Evolutionary conservation across 2,113 vertebrate species (phyloP).

Genomic region (Hystrix brachyura): DNA sequence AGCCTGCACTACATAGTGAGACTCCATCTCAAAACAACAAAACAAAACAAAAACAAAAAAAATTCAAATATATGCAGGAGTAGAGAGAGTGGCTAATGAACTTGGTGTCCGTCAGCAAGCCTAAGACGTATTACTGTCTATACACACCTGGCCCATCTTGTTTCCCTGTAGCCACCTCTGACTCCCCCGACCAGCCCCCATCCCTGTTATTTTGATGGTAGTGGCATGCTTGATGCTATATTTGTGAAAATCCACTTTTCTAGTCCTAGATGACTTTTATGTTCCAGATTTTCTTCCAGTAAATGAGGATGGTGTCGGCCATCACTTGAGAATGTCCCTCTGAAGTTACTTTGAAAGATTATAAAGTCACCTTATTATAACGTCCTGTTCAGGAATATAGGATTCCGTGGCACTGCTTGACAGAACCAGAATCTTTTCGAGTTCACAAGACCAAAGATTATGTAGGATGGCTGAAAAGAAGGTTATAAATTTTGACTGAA

Average conservation of each 20-base stretch:
- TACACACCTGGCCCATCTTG: neutral
- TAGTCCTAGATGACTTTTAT: neutral
- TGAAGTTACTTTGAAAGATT: neutral
- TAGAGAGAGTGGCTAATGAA: neutral
- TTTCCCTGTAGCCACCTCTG: neutral
- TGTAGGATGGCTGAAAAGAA: neutral
- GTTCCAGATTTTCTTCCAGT: neutral
- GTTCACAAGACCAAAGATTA: neutral
- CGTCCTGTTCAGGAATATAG: neutral
- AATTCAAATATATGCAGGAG: neutral
- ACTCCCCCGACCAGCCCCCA: neutral
- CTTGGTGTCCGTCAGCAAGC: neutral
- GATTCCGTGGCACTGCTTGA: conserved; percentile 22
- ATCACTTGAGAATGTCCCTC: neutral
- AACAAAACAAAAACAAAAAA: neutral
- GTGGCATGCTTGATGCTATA: too few species aligned
- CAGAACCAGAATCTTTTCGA: neutral
- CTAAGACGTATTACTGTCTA: neutral
- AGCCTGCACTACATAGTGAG: neutral
- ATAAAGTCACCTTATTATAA: neutral
- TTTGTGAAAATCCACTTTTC: neutral
- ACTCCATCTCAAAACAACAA: neutral
- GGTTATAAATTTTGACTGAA: conserved; percentile 34
- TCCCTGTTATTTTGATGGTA: neutral
- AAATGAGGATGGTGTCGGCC: neutral